Evolutionary conservation across 30 jellyfish, hydroid and myxozoan genomes (phyloP).

Genomic region (Hydractinia symbiolongicarpus): DNA sequence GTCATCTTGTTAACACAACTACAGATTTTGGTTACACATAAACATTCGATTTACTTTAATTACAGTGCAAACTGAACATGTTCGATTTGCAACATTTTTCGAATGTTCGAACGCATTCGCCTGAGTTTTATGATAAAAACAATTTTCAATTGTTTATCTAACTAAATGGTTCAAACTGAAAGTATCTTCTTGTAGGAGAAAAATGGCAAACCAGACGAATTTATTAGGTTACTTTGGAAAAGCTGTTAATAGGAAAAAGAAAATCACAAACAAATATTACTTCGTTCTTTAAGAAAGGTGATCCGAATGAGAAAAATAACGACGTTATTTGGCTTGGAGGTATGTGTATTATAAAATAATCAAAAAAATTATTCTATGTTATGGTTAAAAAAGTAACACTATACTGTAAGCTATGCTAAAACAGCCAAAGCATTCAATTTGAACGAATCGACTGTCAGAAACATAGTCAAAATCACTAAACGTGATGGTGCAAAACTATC

Average conservation of each 20-base stretch:
- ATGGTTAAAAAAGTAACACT: background rate
- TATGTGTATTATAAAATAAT: background rate
- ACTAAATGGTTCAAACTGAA: constrained; percentile 3
- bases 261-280: constrained; percentile 5
- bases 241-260: background rate
- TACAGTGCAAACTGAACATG: too few relatives aligned
- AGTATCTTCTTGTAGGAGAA: constrained; percentile 9
- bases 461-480: background rate
- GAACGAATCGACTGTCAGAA: constrained; percentile 16
- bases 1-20: too few relatives aligned
- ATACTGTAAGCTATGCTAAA: background rate
- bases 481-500: constrained; percentile 2
- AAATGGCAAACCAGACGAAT: constrained; percentile 1
- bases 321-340: constrained; percentile 10
- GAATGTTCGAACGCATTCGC: too few relatives aligned
- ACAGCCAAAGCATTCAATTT: constrained; percentile 3
- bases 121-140: background rate
- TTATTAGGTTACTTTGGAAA: background rate
- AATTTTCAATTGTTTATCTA: constrained; percentile 1
- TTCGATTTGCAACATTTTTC: too few relatives aligned
- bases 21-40: too few relatives aligned
- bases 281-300: constrained; percentile 11
- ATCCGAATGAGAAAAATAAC: constrained; percentile 1
- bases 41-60: too few relatives aligned
- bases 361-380: too few relatives aligned